Evolutionary conservation across 2,888 invertebrate species (phyloP).

Genomic region (Papilio elwesi): DNA sequence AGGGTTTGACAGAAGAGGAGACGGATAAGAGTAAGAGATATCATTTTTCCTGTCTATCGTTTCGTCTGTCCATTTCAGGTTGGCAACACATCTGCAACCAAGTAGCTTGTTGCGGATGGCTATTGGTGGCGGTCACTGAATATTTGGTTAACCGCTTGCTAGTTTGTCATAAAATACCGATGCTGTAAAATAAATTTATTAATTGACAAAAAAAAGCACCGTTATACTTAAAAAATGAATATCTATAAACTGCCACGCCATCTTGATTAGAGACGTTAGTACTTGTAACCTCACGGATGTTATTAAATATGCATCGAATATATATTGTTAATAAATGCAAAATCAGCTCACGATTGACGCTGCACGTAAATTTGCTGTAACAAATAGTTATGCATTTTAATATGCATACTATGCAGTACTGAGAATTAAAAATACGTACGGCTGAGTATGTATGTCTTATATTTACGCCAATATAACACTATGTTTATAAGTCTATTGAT

Average conservation of each 20-base stretch:
- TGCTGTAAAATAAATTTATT: too few species aligned
- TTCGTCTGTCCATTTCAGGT: too few species aligned
- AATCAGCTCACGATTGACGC: slow-evolving; percentile 4
- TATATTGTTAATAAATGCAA: slow-evolving; percentile 20
- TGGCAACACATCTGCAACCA: too few species aligned
- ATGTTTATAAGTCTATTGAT: background rate
- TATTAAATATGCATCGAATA: slow-evolving; percentile 15
- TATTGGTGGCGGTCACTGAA: too few species aligned
- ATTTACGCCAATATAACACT: background rate
- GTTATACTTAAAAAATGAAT: too few species aligned
- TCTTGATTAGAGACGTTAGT: background rate
- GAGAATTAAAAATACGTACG: background rate
- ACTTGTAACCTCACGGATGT: background rate
- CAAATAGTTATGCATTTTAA: slow-evolving; percentile 11
- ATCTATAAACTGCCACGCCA: background rate
- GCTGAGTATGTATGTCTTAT: background rate
- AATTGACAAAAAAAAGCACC: too few species aligned
- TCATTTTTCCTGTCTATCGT: too few species aligned
- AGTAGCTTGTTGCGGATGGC: too few species aligned
- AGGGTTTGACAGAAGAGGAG: too few species aligned
- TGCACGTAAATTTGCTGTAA: slow-evolving; percentile 1
- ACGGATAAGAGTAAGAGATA: too few species aligned
- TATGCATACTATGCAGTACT: slow-evolving; percentile 6
- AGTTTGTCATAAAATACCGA: too few species aligned
- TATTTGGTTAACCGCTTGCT: too few species aligned